Conservation (phyloP, 1,140 invertebrate genomes). For the Halesus radiatus region DNA sequence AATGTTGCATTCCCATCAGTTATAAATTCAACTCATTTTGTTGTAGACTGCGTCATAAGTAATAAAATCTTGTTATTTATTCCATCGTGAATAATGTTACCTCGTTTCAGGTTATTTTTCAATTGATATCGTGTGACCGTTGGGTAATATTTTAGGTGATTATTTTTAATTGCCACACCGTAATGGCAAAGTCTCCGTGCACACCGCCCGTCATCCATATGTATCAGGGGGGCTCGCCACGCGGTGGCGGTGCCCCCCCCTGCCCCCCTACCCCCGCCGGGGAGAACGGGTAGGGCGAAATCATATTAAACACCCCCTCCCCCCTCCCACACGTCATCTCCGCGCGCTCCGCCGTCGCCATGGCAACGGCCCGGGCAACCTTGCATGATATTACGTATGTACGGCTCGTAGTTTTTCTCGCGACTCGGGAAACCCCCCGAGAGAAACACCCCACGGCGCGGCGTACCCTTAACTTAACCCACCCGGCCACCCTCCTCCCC, state of each 20-base stretch:
- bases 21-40: too few relatives aligned
- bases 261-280: slow-evolving; percentile 19
- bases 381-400: slow-evolving; percentile 59
- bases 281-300: slow-evolving; percentile 47
- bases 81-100: too few relatives aligned
- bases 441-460: slow-evolving; percentile 46
- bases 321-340: slow-evolving; percentile 63
- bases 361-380: slow-evolving; percentile 58
- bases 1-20: too few relatives aligned
- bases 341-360: slow-evolving; percentile 49
- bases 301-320: slow-evolving; percentile 68
- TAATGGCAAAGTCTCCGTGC: slow-evolving; percentile 29
- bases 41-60: too few relatives aligned
- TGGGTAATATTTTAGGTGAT: background rate
- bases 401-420: slow-evolving; percentile 62
- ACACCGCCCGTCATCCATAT: slow-evolving; percentile 49
- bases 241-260: background rate
- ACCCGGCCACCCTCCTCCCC: slow-evolving; percentile 57
- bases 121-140: too few relatives aligned
- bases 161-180: slow-evolving; percentile 14
- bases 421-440: slow-evolving; percentile 53
- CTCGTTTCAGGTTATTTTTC: too few relatives aligned
- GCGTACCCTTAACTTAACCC: slow-evolving; percentile 50
- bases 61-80: too few relatives aligned
- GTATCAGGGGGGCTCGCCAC: slow-evolving; percentile 43